Evolutionary conservation across 2,888 invertebrate genomes (phyloP), one percentile per base, ranked within the genome.

Genomic region (Eristalis tenax): DNA sequence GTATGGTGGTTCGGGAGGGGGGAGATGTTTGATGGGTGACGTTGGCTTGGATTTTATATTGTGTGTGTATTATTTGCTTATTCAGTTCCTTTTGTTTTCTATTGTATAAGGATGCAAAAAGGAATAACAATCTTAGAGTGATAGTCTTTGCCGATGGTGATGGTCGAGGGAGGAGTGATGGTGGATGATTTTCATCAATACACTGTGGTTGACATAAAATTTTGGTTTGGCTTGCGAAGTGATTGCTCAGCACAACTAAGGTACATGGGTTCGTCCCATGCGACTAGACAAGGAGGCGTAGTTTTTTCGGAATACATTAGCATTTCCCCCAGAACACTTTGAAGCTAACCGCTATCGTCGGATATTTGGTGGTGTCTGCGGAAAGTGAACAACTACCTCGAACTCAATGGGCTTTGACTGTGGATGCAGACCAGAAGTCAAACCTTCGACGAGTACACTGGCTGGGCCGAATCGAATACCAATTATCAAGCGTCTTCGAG

Each of bases 31-130:
- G n/a, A 13, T 6, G 6, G 61, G 56, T 40, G 64, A 43, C 18
- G 76, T 38, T 77, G 59, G 63, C 71, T 83, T 83, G 57, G 6
- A 66, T 43, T 43, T 63, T 68, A 61, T 71, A 56, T 71, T 85
- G 66, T 65, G 43, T 74, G 26, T 69, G 57, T 66, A 76, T 68
- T 63, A 71, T 76, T 84, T 77, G 56, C 50, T 66, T 73, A 15
- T 77, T 50, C 22, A 59, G 40, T 38, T 66, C 23, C 66, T 68
- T 80, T 70, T 70, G 65, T 65, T 56, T 35, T 70, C 65, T 70
- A 64, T 74, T 66, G 43, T 40, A 74, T 73, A 73, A 80, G 66
- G 66, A 80, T 66, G 64, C n/a, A 57, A 18, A 65, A 18, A 15
- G 50, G 28, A 79, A 40, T 50, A 68, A 68, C 35, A 80, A 74